Base-by-base conservation (phyloP, 2,113 vertebrate genomes). In the Nanger granti region DNA sequence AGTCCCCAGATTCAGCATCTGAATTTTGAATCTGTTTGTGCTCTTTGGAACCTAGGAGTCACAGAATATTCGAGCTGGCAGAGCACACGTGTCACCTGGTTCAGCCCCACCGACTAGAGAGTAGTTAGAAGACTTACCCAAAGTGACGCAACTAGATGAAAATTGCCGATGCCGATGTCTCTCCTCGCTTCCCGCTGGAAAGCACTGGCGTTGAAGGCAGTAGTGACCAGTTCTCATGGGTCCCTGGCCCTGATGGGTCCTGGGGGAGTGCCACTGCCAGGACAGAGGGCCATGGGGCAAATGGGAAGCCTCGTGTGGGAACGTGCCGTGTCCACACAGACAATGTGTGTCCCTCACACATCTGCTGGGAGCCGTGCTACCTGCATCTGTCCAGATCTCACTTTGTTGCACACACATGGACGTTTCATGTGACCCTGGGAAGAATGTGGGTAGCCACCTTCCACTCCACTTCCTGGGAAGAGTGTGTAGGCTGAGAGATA, bases 341-440 rank as follows among this genome's bases (percentile, higher is more conserved):
- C 0, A 62, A 1, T 24, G 7, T 34, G n/a, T 62, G 80, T 20
- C 6, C 12, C 7, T 55, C 6, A 1, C 20, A 7, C 7, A 28
- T 1, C 22, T 17, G 79, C 11, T 2, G 13, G 57, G 49, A 59
- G 15, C 18, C 1, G 10, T 2, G 28, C 18, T 41, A 24, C 49
- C 47, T 1, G 5, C 44, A 18, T 11, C 85, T 73, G 44, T 66
- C 62, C 14, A 31, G 24, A 31, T 12, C 59, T 60, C 34, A 4
- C 54, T 49, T 24, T 14, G 31, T 7, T 60, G 17, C 10, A 31
- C 22, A n/a, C 11, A 10, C 52, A 8, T n/a, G 34, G 34, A 80
- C 2, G 5, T 88, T 79, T 89, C n/a, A 22, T 4, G 10, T 18
- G 76, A 88, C 9, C 28, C 62, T 6, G 7, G 3, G 20, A 83